Conservation (phyloP, 1,140 invertebrate species). For the Ericerus pela region DNA sequence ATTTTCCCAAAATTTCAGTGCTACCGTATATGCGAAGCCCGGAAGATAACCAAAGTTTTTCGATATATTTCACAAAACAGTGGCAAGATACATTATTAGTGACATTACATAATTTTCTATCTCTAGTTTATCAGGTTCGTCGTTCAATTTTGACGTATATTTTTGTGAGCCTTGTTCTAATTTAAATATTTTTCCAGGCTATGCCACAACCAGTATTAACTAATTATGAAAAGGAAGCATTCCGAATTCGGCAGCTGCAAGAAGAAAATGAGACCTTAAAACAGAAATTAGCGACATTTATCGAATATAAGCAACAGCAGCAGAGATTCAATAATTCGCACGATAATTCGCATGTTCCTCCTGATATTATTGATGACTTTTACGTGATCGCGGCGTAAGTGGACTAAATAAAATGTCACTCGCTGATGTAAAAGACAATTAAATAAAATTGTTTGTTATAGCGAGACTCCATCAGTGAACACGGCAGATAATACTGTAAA, state of each 20-base stretch:
- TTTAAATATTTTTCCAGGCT: conserved; percentile 37
- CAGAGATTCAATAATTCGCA: conserved; percentile 36
- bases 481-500: conserved; percentile 33
- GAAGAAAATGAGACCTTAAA: conserved; percentile 66
- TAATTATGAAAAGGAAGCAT: conserved; percentile 69
- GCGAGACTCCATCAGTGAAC: conserved; percentile 35
- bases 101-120: conserved; percentile 87
- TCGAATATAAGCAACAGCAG: conserved; percentile 33
- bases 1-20: conserved; percentile 29
- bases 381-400: conserved; percentile 73
- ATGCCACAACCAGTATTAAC: conserved; percentile 69
- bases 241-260: conserved; percentile 58
- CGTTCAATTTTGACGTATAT: background rate
- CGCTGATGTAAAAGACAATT: conserved; percentile 14
- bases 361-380: conserved; percentile 79
- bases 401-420: conserved; percentile 18
- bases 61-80: conserved; percentile 75
- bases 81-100: conserved; percentile 90
- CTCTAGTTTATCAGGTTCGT: conserved; percentile 65
- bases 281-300: conserved; percentile 33
- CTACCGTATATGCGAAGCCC: conserved; percentile 81
- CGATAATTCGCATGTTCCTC: conserved; percentile 39
- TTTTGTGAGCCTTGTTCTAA: background rate
- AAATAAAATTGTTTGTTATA: conserved; percentile 24
- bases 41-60: conserved; percentile 75